These are phyloP conservation scores for Aeoliscus strigatus DNA, from an alignment of 2,797 vertebrate species.

Conservation along the genomic window DNA sequence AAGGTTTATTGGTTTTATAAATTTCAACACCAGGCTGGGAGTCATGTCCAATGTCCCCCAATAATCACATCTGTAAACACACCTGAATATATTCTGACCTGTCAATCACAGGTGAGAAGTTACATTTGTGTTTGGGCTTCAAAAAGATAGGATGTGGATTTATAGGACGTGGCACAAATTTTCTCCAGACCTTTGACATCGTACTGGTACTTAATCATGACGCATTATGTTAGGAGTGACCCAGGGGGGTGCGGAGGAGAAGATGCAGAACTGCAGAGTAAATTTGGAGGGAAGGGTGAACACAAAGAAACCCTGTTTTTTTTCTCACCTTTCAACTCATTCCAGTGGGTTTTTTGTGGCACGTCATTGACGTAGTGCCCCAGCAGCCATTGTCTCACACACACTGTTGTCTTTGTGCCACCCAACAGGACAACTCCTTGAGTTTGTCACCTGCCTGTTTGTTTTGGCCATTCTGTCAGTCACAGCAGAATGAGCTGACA, in stretches of 20 bases:
- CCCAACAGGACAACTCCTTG: neutral
- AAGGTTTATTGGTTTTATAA: too few relatives aligned
- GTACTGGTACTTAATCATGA: neutral
- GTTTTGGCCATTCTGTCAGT: conserved; percentile 11
- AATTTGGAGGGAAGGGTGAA: conserved; percentile 1
- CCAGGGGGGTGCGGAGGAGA: neutral
- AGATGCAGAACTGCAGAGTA: conserved; percentile 13
- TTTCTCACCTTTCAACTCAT: conserved; percentile 13
- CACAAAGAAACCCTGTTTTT: conserved; percentile 9
- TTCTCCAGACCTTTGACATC: too few relatives aligned
- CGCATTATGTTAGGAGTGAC: neutral
- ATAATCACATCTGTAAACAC: too few relatives aligned
- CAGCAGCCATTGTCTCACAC: neutral
- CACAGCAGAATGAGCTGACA: neutral
- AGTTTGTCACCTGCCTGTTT: conserved; percentile 21
- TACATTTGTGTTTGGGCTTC: too few relatives aligned
- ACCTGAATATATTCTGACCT: too few relatives aligned
- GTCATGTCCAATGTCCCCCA: too few relatives aligned
- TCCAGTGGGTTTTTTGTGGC: conserved; percentile 3
- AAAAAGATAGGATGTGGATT: too few relatives aligned
- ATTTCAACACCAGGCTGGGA: too few relatives aligned
- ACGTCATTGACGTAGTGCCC: neutral
- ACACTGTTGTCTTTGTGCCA: conserved; percentile 32
- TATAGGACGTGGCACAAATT: too few relatives aligned
- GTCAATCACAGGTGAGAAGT: too few relatives aligned